Percentiles rank a stretch among this genome's conserved stretches.
phyloP scores from a whole-genome alignment of 2,797 vertebrate genomes.

The Hapalemur alaotrensis region DNA sequence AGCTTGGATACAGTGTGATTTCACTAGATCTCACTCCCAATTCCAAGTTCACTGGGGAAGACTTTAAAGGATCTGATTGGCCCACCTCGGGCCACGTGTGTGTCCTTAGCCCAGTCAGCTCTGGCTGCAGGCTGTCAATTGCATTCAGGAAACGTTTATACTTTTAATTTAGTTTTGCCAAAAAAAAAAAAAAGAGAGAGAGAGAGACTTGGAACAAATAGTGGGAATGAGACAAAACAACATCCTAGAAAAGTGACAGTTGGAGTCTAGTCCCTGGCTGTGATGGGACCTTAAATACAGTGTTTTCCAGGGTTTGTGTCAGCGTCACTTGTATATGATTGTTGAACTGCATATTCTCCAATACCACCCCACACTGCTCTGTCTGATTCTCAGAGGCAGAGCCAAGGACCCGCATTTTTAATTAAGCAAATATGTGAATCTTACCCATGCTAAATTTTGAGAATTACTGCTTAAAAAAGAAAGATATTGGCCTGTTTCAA shows the following conservation, averaged over 20 bases:
- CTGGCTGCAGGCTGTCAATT: neutral
- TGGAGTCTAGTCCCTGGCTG: neutral
- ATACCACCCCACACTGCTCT: neutral
- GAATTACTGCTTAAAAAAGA: neutral
- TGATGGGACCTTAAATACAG: neutral
- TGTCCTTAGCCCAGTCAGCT: neutral
- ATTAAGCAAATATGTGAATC: neutral
- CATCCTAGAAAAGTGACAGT: neutral
- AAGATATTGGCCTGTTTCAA: neutral
- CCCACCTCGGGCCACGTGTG: rapidly evolving
- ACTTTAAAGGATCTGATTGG: neutral
- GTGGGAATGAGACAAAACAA: neutral
- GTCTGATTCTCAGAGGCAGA: neutral
- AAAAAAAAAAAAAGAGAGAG: neutral
- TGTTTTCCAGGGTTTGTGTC: neutral
- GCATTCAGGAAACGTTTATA: neutral
- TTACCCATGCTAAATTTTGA: neutral
- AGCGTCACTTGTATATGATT: neutral
- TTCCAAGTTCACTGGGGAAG: neutral
- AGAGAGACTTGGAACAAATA: neutral
- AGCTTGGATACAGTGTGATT: neutral
- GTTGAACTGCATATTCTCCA: neutral
- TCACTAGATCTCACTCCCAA: neutral
- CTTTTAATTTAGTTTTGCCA: neutral
- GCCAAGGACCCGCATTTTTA: neutral